Base-by-base conservation (phyloP, 1,140 invertebrate genomes). In the Bombus balteatus region DNA sequence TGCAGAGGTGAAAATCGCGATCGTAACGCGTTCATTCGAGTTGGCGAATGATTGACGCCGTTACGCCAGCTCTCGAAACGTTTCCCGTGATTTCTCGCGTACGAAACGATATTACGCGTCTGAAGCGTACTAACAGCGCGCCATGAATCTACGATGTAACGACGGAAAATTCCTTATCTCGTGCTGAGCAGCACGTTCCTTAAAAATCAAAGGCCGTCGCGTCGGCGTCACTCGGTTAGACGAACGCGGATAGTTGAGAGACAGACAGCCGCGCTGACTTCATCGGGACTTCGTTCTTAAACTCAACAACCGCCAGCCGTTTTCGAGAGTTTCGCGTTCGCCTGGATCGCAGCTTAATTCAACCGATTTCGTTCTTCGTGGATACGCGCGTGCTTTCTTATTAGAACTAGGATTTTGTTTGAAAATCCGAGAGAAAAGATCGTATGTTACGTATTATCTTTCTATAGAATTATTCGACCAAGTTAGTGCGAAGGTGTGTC, bases 101-200 rank as follows among this genome's bases (percentile, higher is more conserved):
- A 73, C 32, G 66, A 53, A 88, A 88, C 87, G 83, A 87, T 86
- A 90, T 92, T 90, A 84, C 76, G 47, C 74, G 76, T 39, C 47
- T 59, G 73, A 78, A 62, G 81, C 73, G 70, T 71, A 43, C 79
- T 15, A 76, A 72, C 32, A 73, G 74, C 66, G 88, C 74, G 85
- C 62, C 79, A 43, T 70, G 73, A 83, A 76, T 34, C 47, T 82
- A 78, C 68, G 86, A 83, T 81, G 87, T 85, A 86, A 87, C 89
- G 84, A 90, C 91, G 92, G 92, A 93, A 93, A 93, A 93, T 93
- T 93, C 85, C 92, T 93, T 93, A 93, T 93, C 92, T 87, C 53
- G 62, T 65, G 75, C 39, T 28, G 68, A 88, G 87, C 85, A 85
- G 41, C 73, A 79, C 47, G 81, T 87, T 88, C 77, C 89, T 87